Evolutionary conservation across 2,113 vertebrate species (phyloP).

Genomic region (Antechinus stuartii): DNA sequence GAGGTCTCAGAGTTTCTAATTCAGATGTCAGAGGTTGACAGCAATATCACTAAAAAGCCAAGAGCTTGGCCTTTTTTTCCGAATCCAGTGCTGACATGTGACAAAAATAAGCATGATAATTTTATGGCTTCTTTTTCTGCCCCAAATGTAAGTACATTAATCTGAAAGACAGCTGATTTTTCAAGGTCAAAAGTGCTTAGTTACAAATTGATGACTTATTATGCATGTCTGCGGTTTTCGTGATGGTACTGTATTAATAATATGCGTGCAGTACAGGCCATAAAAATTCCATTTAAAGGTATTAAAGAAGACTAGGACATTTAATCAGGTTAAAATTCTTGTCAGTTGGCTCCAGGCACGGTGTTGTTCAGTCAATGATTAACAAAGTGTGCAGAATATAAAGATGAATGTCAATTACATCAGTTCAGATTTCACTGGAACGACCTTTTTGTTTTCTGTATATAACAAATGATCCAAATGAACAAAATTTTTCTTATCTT

Average conservation of each 20-base stretch:
- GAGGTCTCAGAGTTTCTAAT: slow-evolving; percentile 73
- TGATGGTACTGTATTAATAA: slow-evolving; percentile 83
- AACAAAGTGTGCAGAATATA: slow-evolving; percentile 69
- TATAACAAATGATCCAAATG: slow-evolving; percentile 50
- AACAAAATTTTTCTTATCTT: not conserved
- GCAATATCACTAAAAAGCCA: slow-evolving; percentile 79
- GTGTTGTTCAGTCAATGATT: slow-evolving; percentile 78
- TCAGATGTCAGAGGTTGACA: slow-evolving; percentile 80
- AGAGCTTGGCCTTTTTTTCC: slow-evolving; percentile 67
- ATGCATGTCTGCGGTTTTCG: slow-evolving; percentile 82
- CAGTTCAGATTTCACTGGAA: slow-evolving; percentile 64
- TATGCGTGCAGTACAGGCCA: slow-evolving; percentile 81
- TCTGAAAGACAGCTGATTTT: slow-evolving; percentile 86
- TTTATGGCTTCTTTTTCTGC: slow-evolving; percentile 78
- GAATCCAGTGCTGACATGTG: slow-evolving; percentile 74
- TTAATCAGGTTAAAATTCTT: slow-evolving; percentile 86
- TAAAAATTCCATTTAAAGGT: slow-evolving; percentile 88
- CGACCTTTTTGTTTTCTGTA: slow-evolving; percentile 65
- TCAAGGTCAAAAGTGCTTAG: slow-evolving; percentile 87
- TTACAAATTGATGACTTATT: slow-evolving; percentile 88
- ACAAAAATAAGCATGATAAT: slow-evolving; percentile 84
- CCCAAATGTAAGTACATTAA: slow-evolving; percentile 83
- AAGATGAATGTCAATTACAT: slow-evolving; percentile 67
- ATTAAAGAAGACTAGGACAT: slow-evolving; percentile 82
- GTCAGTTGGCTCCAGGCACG: slow-evolving; percentile 77